Evolutionary conservation across 2,797 vertebrate genomes (phyloP), one percentile per base, ranked within the genome.

Genomic region (Melanotaenia parkinsoni): DNA sequence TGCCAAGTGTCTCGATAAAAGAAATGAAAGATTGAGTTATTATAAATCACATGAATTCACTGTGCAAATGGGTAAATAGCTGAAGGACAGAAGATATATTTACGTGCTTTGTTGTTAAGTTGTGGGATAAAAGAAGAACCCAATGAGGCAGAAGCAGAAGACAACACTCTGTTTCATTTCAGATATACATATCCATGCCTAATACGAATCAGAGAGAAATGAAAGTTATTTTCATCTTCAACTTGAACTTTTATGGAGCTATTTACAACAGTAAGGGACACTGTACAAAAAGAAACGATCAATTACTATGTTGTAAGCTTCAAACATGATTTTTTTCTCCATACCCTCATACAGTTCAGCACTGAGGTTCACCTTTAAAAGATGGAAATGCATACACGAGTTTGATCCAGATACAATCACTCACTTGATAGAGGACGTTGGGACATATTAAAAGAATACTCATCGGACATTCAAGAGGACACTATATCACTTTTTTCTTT

Each of bases 401-500:
- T 86, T 85, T 70, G 87, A 89, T 85, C 84, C 90, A 87, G 88
- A 91, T 92, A 91, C 91, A 92, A 93, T 92, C 90, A 91, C 88
- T 85, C 87, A 93, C 92, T 91, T 88, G 72, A 83, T 90, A 88
- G 88, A 91, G 82, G 83, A 91, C 82, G 67, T 85, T 79, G 78
- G 86, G 81, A 93, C 88, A 79, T 88, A 60, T 83, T 93, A 88
- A 90, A 93, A 92, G 85, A 90, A 92, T 88, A 93, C 82, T 91
- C 69, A 81, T 86, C 45, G 73, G 80, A 93, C 92, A 92, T 93
- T 94, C 90, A 92, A 89, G 89, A 93, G 86, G 85, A 92, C 92
- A 87, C 73, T 24, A 83, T 80, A 88, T 90, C 85, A 90, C 86
- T 51, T 80, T 91, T 83, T 86, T 86, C 88, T 87, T 94, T 95